A percentile compares a stretch with the other conserved stretches of the same genome.
Evolutionary conservation across 2,113 vertebrate species (phyloP).

Genomic region (Catharus fuscescens): DNA sequence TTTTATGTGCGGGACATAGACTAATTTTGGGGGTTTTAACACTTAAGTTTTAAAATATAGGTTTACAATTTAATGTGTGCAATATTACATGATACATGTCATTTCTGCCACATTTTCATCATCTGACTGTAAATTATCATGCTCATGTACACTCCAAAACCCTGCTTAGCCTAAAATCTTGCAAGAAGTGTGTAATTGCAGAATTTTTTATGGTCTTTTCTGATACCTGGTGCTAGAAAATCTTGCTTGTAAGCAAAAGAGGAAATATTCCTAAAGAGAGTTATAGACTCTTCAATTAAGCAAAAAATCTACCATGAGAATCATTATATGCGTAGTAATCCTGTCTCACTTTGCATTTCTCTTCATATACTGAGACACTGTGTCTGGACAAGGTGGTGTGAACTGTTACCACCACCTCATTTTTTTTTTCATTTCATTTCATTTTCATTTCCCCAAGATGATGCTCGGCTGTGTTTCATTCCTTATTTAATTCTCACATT

Average conservation of each 20-base stretch:
- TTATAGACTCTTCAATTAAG: background rate
- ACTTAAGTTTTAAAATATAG: background rate
- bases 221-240: background rate
- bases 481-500: background rate
- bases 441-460: background rate
- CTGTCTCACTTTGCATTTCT: background rate
- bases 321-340: background rate
- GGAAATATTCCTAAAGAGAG: background rate
- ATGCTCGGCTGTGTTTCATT: background rate
- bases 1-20: background rate
- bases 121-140: background rate
- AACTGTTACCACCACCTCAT: background rate
- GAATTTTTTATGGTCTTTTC: background rate
- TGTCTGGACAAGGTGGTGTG: background rate
- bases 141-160: background rate
- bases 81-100: background rate
- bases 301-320: background rate
- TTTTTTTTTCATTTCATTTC: too few species aligned
- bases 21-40: background rate
- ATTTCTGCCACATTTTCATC: background rate
- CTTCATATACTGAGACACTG: background rate
- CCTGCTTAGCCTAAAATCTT: background rate
- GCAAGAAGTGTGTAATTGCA: background rate
- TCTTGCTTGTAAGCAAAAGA: background rate
- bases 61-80: background rate